Evolutionary conservation across 2,797 vertebrate species (phyloP).

Genomic region (Macropodus opercularis): DNA sequence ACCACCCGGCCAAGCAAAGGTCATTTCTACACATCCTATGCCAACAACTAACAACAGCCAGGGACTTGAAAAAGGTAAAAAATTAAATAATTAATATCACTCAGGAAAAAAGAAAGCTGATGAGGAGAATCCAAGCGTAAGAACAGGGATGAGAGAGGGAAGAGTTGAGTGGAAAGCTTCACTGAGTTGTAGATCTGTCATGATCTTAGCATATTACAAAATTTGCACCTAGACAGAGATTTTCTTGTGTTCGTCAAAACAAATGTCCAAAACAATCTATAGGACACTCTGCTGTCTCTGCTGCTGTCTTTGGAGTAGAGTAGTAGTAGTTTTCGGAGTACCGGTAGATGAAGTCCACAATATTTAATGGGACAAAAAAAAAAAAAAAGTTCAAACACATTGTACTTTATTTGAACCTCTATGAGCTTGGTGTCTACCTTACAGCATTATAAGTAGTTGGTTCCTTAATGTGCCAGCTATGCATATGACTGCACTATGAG

Average conservation of each 20-base stretch:
- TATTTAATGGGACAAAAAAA: too few relatives aligned
- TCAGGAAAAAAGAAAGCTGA: slow-evolving; percentile 56
- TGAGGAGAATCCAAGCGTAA: slow-evolving; percentile 32
- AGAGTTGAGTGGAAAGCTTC: slow-evolving; percentile 40
- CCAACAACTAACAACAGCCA: slow-evolving; percentile 64
- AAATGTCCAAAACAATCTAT: too few relatives aligned
- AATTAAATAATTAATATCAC: slow-evolving; percentile 77
- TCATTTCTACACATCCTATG: slow-evolving; percentile 73
- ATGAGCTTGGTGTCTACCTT: not conserved
- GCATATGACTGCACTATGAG: slow-evolving; percentile 24
- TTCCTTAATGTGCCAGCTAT: slow-evolving; percentile 11
- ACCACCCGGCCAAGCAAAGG: slow-evolving; percentile 67
- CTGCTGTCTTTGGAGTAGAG: too few relatives aligned
- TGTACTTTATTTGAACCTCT: not conserved
- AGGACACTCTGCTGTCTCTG: too few relatives aligned
- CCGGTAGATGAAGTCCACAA: too few relatives aligned
- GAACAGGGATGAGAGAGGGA: slow-evolving; percentile 16
- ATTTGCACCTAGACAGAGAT: slow-evolving; percentile 15
- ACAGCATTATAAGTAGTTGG: slow-evolving; percentile 4
- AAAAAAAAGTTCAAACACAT: too few relatives aligned
- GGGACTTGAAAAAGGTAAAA: slow-evolving; percentile 66
- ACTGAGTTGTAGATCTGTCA: slow-evolving; percentile 53
- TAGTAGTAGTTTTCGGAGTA: too few relatives aligned
- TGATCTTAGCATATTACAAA: slow-evolving; percentile 32
- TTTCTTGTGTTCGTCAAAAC: too few relatives aligned